These are phyloP conservation scores for Heliconius charithonia DNA, from an alignment of 2,888 invertebrate species.

Conservation along the genomic window DNA sequence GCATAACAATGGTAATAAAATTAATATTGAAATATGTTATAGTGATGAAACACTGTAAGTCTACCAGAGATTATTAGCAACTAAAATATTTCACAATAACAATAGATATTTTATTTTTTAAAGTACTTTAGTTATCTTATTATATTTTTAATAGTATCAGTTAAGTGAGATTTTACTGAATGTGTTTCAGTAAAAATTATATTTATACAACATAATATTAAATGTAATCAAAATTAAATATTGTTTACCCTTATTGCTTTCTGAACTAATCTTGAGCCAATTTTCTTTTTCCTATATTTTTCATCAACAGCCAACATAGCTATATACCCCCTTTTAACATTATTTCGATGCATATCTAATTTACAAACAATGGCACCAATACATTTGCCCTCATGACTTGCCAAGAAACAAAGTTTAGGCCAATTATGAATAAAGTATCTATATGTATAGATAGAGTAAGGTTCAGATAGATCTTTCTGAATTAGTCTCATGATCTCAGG, in stretches of 20 bases:
- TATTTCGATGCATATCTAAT: conserved; percentile 95
- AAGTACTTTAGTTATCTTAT: not conserved
- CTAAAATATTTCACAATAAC: not conserved
- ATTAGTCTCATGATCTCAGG: conserved; percentile 99
- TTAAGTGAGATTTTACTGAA: not conserved
- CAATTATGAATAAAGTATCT: conserved; percentile 99
- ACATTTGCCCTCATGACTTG: conserved; percentile 92
- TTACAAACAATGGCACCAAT: conserved; percentile 99
- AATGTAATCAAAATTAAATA: not conserved
- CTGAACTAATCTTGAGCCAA: conserved; percentile 93
- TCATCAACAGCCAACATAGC: conserved; percentile 99
- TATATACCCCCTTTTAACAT: conserved; percentile 97
- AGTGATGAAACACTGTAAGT: not conserved
- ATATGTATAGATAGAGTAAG: conserved; percentile 99
- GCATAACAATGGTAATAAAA: not conserved
- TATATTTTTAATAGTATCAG: not conserved
- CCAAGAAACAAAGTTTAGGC: conserved; percentile 99
- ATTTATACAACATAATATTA: not conserved
- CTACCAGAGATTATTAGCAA: not conserved
- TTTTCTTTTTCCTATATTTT: conserved; percentile 95
- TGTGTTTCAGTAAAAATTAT: not conserved
- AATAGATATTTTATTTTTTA: no score
- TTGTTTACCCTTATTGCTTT: conserved; percentile 88
- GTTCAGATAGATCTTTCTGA: conserved; percentile 99
- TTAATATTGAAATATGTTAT: not conserved